Base-by-base conservation (phyloP, 2,113 vertebrate genomes). In the Hemibagrus wyckioides region DNA sequence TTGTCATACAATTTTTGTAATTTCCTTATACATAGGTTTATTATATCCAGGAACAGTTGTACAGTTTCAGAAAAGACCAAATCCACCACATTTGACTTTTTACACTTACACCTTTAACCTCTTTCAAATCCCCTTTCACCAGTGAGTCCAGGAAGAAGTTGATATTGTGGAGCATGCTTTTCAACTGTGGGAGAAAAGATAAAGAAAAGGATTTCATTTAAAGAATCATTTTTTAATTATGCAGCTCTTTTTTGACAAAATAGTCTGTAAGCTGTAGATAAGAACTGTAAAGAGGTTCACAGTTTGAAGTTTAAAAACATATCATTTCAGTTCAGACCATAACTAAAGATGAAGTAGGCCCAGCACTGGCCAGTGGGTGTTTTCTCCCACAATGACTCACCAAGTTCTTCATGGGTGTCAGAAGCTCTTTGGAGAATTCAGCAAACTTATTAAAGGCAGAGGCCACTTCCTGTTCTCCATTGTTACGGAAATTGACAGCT, bases 161-260 rank as follows among this genome's bases (percentile, higher is more conserved):
- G 85, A 95, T 90, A 88, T 95, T 95, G 92, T 95, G 92, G 86
- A 92, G 92, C 92, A 95, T 92, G 86, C 94, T 95, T 90, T 95
- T 94, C 69, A 94, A 90, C 94, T 95, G 92, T 59, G 90, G 30
- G 79, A 71, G 80, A 39, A 28, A 80, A 86, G 28, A 84, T 28
- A 33, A 36, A 48, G 82, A 84, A n/a, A n/a, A n/a, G n/a, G n/a
- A n/a, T n/a, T n/a, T n/a, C n/a, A 77, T 44, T 17, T 28, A 86
- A 52, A 69, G 17, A 56, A 30, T 85, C 11, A 48, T 73, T 52
- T 28, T 25, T 28, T 75, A 44, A 1, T 28, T 44, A 44, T 11
- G 21, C 33, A 69, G 2, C 6, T 73, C 67, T 71, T 41, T 41
- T 25, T 41, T 25, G 23, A 73, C 3, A 44, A 25, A 41, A 73